phyloP scores from a whole-genome alignment of 2,888 invertebrate genomes.

The Galeruca laticollis region DNA sequence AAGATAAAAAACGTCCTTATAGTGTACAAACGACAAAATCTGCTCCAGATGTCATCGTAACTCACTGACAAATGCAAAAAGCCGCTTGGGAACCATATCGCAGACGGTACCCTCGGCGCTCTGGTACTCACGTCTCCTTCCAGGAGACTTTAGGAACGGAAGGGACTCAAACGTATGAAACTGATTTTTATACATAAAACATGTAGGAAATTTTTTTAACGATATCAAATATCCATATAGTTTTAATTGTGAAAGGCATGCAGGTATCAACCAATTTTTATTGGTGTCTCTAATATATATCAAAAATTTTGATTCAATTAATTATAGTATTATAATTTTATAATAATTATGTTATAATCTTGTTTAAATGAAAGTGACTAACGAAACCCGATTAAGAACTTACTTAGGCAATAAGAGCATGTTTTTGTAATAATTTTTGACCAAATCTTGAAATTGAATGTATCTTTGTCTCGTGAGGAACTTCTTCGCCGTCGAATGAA shows the following conservation, averaged over 20 bases:
- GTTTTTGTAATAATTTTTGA: too few species aligned
- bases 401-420: too few species aligned
- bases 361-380: too few species aligned
- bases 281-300: background rate
- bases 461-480: too few species aligned
- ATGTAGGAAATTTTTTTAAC: constrained; percentile 13
- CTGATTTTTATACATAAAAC: constrained; percentile 60
- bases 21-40: constrained; percentile 89
- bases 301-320: background rate
- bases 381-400: too few species aligned
- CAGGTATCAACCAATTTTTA: background rate
- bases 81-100: constrained; percentile 76
- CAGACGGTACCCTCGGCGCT: constrained; percentile 70
- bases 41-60: constrained; percentile 91
- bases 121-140: constrained; percentile 46
- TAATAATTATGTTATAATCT: too few species aligned
- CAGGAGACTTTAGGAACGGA: constrained; percentile 52
- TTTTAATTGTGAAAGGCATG: background rate
- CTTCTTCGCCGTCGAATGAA: too few species aligned
- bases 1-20: constrained; percentile 70
- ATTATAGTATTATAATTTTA: too few species aligned
- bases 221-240: background rate
- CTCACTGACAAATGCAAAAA: constrained; percentile 80
- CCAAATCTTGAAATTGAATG: too few species aligned
- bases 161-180: constrained; percentile 62